These are phyloP conservation scores for Podocnemis expansa DNA, from an alignment of 2,113 vertebrate species.

Conservation along the genomic window DNA sequence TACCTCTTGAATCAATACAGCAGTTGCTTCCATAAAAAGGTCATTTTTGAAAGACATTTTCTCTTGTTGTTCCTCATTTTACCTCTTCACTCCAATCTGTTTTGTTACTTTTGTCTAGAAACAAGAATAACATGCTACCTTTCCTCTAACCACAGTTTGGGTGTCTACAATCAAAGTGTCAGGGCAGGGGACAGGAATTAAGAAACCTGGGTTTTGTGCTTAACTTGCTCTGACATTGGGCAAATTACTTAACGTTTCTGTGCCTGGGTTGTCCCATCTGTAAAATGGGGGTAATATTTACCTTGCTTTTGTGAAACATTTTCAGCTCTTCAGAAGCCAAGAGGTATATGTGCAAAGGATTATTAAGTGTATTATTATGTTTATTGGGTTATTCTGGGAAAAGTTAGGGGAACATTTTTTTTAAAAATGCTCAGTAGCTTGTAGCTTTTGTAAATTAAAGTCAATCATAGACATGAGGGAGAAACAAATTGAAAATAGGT, in stretches of 20 bases:
- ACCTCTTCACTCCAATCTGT: not conserved
- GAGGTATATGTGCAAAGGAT: not conserved
- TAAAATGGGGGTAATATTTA: not conserved
- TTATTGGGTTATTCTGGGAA: not conserved
- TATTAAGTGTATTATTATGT: not conserved
- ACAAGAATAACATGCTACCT: not conserved
- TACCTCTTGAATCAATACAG: not conserved
- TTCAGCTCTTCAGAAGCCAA: slow-evolving; percentile 3
- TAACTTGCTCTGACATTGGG: not conserved
- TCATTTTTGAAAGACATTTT: slow-evolving; percentile 4
- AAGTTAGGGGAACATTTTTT: not conserved
- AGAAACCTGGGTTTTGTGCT: not conserved
- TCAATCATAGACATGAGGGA: not conserved
- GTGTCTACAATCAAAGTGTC: not conserved
- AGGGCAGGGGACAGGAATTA: not conserved
- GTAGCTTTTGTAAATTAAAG: not conserved
- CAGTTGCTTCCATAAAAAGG: slow-evolving; percentile 11
- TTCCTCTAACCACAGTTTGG: not conserved
- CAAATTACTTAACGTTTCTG: not conserved
- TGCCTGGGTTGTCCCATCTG: slow-evolving; percentile 5
- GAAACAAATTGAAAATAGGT: not conserved
- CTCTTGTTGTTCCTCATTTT: not conserved
- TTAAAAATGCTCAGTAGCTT: accelerated
- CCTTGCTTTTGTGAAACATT: slow-evolving; percentile 24
- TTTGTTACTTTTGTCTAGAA: not conserved